Percentiles rank a stretch among this genome's conserved stretches.
Conservation (phyloP, 2,113 vertebrate genomes). For the Erythrolamprus reginae region DNA sequence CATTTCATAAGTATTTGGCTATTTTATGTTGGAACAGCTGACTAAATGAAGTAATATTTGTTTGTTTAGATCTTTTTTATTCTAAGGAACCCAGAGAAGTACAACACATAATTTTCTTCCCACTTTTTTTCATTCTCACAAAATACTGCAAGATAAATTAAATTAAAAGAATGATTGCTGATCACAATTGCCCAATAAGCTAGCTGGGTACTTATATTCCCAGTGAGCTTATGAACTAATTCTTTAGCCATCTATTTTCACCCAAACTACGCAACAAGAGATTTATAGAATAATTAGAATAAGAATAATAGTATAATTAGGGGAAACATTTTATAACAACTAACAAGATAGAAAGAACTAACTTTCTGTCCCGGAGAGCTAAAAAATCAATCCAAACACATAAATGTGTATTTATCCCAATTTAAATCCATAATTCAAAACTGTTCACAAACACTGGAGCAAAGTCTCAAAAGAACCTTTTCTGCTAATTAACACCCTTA, state of each 20-base stretch:
- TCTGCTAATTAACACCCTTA: constrained; percentile 10
- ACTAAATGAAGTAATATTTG: background rate
- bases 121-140: background rate
- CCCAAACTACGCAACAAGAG: background rate
- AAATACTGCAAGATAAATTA: background rate
- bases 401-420: background rate
- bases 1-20: background rate
- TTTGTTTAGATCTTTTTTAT: background rate
- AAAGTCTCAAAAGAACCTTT: background rate
- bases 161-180: background rate
- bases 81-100: background rate
- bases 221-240: too few relatives aligned
- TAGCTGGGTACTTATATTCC: background rate
- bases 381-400: background rate
- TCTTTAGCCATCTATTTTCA: background rate
- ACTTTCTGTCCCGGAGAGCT: background rate
- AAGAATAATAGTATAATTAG: background rate
- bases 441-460: background rate
- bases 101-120: background rate
- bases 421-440: background rate
- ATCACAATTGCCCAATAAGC: background rate
- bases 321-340: background rate
- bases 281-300: background rate
- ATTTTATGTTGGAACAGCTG: background rate
- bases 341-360: background rate